Conservation (phyloP, 2,113 vertebrate genomes). For the Serinus canaria region DNA sequence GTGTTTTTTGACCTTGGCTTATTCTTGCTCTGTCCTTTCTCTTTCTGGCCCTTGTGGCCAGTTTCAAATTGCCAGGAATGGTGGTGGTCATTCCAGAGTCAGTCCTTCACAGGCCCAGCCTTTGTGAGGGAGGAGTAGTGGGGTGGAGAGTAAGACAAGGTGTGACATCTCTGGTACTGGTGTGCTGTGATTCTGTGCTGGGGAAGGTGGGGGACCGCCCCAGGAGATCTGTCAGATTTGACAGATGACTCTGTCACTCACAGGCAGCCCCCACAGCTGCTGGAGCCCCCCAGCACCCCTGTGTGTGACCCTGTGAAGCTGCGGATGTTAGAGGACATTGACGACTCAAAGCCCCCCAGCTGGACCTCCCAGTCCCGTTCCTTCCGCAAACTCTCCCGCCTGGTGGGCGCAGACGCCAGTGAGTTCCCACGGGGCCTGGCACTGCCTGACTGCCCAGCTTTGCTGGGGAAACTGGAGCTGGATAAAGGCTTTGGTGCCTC, state of each 20-base stretch:
- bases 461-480: background rate
- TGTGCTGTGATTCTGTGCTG: background rate
- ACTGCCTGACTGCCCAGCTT: background rate
- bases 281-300: background rate
- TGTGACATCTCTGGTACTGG: background rate
- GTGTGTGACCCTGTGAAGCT: constrained; percentile 89
- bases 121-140: background rate
- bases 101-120: background rate
- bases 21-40: background rate
- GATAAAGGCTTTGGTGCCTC: background rate
- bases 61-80: background rate
- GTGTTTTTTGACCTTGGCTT: background rate
- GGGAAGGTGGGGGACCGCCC: background rate
- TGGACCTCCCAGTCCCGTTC: constrained; percentile 95
- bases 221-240: background rate
- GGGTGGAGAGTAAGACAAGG: background rate
- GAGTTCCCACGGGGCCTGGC: constrained; percentile 63
- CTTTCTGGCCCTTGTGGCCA: background rate
- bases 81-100: background rate
- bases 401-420: constrained; percentile 94
- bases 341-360: constrained; percentile 90
- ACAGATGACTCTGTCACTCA: background rate
- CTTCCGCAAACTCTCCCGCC: constrained; percentile 91
- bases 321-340: constrained; percentile 89
- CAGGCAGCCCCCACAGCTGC: constrained; percentile 70